phyloP scores from a whole-genome alignment of 2,113 vertebrate species.

The Silurus meridionalis region DNA sequence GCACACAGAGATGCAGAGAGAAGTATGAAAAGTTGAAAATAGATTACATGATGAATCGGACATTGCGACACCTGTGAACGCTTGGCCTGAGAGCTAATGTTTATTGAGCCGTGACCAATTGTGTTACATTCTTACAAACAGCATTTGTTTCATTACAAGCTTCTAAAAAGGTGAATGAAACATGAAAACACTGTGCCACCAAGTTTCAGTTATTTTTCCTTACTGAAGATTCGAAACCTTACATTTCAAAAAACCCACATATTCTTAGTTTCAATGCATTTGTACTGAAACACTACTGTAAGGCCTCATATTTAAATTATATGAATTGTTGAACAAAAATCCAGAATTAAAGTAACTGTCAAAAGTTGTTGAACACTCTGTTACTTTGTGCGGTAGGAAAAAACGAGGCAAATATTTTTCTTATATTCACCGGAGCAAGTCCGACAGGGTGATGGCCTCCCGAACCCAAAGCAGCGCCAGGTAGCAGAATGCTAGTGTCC shows the following conservation, averaged over 20 bases:
- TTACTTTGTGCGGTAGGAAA: neutral
- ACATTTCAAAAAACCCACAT: neutral
- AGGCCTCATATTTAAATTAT: neutral
- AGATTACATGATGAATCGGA: no score
- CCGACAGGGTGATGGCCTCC: conserved; percentile 57
- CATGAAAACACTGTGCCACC: neutral
- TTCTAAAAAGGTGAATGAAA: neutral
- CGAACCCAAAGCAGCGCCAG: conserved; percentile 56
- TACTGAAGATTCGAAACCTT: neutral
- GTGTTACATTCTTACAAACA: neutral
- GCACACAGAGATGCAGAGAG: no score
- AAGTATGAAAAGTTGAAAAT: no score
- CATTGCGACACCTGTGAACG: neutral
- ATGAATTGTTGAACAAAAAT: neutral
- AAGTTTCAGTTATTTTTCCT: neutral
- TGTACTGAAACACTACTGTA: neutral
- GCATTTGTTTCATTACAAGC: neutral
- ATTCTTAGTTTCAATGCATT: neutral
- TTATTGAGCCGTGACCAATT: neutral
- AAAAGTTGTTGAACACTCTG: neutral
- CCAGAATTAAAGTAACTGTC: neutral
- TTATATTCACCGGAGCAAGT: conserved; percentile 57
- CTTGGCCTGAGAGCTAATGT: neutral
- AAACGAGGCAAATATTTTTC: neutral
- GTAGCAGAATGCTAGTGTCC: conserved; percentile 56